Evolutionary conservation across 2,797 vertebrate genomes (phyloP).

Genomic region (Neosilurus hyrtlii): DNA sequence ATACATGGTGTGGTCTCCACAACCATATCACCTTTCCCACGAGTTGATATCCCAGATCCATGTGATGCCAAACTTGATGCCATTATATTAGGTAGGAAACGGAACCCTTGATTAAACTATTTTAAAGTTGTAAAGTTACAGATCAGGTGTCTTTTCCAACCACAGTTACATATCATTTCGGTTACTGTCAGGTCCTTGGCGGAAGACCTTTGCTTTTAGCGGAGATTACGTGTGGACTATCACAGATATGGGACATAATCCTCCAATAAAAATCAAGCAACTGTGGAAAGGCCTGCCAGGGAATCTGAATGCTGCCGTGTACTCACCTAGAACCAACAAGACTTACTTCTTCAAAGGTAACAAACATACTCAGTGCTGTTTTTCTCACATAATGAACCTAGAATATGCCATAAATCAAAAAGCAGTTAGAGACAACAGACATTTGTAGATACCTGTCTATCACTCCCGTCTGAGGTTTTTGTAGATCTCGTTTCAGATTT

Average conservation of each 20-base stretch:
- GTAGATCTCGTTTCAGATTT: background rate
- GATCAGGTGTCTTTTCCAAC: background rate
- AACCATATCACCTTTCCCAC: conserved; percentile 42
- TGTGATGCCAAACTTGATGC: conserved; percentile 81
- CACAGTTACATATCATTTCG: background rate
- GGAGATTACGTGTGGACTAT: conserved; percentile 86
- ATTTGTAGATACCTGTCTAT: background rate
- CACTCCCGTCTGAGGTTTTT: background rate
- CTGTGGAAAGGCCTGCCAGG: conserved; percentile 83
- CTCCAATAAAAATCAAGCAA: conserved; percentile 69
- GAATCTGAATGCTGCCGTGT: conserved; percentile 79
- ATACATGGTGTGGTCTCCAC: conserved; percentile 47
- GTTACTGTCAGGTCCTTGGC: conserved; percentile 74
- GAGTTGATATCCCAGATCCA: conserved; percentile 70
- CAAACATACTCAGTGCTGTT: conserved; percentile 1
- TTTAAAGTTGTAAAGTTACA: background rate
- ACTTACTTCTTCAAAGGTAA: conserved; percentile 88
- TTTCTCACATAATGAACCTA: background rate
- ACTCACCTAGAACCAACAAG: conserved; percentile 81
- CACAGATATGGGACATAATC: conserved; percentile 76
- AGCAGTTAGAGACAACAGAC: background rate
- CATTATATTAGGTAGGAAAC: conserved; percentile 79
- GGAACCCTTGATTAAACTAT: background rate
- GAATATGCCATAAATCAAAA: background rate
- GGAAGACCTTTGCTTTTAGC: conserved; percentile 85